Conservation (phyloP, 1,140 invertebrate species). For the Magallana ariakensis region DNA sequence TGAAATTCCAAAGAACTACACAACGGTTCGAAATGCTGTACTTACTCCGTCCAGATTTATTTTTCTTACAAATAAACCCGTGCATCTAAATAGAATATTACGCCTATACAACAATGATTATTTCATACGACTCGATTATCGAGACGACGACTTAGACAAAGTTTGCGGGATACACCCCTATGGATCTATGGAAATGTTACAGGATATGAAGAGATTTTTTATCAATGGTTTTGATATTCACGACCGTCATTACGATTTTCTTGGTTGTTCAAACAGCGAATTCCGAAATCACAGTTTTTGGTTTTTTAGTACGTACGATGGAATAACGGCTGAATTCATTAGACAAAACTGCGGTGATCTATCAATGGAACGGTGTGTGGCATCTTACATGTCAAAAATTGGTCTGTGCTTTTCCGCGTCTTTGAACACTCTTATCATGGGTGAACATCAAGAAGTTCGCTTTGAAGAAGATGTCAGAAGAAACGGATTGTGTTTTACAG, state of each 20-base stretch:
- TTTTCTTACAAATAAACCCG: slow-evolving; percentile 17
- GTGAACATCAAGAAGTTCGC: not conserved
- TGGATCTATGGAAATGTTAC: not conserved
- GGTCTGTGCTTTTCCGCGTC: slow-evolving; percentile 43
- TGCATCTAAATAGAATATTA: slow-evolving; percentile 31
- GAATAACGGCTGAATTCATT: slow-evolving; percentile 23
- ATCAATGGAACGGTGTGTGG: slow-evolving; percentile 23
- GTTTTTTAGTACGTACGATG: slow-evolving; percentile 37
- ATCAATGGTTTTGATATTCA: slow-evolving; percentile 19
- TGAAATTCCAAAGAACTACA: not conserved
- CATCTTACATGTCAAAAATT: slow-evolving; percentile 39
- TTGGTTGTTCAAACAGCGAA: slow-evolving; percentile 44
- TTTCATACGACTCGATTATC: slow-evolving; percentile 37
- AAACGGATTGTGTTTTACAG: slow-evolving; percentile 21
- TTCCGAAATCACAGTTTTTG: slow-evolving; percentile 44
- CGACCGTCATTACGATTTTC: slow-evolving; percentile 20
- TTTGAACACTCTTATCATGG: not conserved
- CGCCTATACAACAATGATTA: slow-evolving; percentile 41
- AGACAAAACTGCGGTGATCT: slow-evolving; percentile 10
- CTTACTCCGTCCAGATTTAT: slow-evolving; percentile 28
- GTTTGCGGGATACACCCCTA: not conserved
- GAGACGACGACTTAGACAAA: slow-evolving; percentile 44
- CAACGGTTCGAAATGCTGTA: not conserved
- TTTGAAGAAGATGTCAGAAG: slow-evolving; percentile 14
- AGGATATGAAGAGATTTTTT: not conserved